Percentiles rank a stretch among this genome's conserved stretches.
Evolutionary conservation across 2,113 vertebrate genomes (phyloP).

Genomic region (Python bivittatus): DNA sequence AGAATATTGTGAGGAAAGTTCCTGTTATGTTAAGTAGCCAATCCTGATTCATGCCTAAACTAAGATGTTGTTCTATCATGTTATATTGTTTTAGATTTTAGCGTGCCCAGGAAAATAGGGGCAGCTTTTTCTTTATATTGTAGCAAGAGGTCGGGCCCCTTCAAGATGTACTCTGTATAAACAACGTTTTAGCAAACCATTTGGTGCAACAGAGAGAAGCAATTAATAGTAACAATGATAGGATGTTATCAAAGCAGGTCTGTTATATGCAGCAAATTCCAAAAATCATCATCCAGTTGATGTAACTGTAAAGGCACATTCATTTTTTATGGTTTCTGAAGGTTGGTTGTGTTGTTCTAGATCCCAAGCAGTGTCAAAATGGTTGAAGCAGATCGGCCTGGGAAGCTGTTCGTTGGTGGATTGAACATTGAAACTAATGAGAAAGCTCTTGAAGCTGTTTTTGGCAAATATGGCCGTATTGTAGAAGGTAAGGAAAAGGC

Average conservation of each 20-base stretch:
- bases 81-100: not conserved
- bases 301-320: not conserved
- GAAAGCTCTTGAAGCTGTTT: conserved; percentile 93
- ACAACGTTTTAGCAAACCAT: not conserved
- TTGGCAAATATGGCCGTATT: conserved; percentile 95
- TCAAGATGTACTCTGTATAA: not conserved
- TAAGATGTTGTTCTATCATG: not conserved
- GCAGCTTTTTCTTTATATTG: not conserved
- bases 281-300: not conserved
- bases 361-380: conserved; percentile 70
- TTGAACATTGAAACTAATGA: conserved; percentile 97
- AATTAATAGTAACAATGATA: too few relatives aligned
- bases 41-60: not conserved
- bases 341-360: not conserved
- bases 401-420: conserved; percentile 96
- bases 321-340: not conserved
- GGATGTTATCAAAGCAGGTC: too few relatives aligned
- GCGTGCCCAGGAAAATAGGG: not conserved
- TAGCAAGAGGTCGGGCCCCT: too few relatives aligned
- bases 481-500: conserved; percentile 85
- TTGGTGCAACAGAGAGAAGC: not conserved
- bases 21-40: not conserved
- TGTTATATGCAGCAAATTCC: not conserved
- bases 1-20: not conserved
- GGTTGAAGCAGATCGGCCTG: conserved; percentile 96